These are phyloP conservation scores for Acanthacorydalis orientalis DNA, from an alignment of 2,888 invertebrate species.

Conservation along the genomic window DNA sequence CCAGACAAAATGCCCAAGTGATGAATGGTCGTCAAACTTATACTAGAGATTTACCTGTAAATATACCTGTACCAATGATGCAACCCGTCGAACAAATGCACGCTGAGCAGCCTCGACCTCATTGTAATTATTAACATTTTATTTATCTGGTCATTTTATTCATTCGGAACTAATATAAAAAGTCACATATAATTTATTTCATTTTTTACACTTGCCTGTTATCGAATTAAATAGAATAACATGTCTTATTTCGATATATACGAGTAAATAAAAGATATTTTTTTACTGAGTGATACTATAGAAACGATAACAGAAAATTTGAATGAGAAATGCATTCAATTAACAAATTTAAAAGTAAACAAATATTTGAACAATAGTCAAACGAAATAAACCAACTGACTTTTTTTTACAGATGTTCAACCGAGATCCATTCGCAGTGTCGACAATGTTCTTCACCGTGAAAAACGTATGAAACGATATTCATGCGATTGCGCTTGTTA, in stretches of 20 bases:
- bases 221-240: too few relatives aligned
- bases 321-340: too few relatives aligned
- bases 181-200: not conserved
- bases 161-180: not conserved
- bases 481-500: constrained; percentile 57
- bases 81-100: constrained; percentile 33
- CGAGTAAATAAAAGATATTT: too few relatives aligned
- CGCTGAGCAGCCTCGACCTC: constrained; percentile 48
- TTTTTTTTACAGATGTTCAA: constrained; percentile 46
- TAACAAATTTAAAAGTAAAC: too few relatives aligned
- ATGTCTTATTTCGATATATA: too few relatives aligned
- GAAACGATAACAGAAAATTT: too few relatives aligned
- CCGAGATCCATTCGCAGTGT: constrained; percentile 58
- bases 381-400: not conserved
- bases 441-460: constrained; percentile 32
- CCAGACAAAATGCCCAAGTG: constrained; percentile 21
- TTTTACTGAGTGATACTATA: too few relatives aligned
- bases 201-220: too few relatives aligned
- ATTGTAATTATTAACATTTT: constrained; percentile 41
- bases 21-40: constrained; percentile 25
- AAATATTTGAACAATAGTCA: constrained; percentile 1
- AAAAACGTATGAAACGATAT: constrained; percentile 56
- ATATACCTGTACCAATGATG: constrained; percentile 26
- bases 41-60: constrained; percentile 22
- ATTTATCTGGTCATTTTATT: constrained; percentile 1